Evolutionary conservation across 2,888 invertebrate genomes (phyloP).

Genomic region (Acleris cristana): DNA sequence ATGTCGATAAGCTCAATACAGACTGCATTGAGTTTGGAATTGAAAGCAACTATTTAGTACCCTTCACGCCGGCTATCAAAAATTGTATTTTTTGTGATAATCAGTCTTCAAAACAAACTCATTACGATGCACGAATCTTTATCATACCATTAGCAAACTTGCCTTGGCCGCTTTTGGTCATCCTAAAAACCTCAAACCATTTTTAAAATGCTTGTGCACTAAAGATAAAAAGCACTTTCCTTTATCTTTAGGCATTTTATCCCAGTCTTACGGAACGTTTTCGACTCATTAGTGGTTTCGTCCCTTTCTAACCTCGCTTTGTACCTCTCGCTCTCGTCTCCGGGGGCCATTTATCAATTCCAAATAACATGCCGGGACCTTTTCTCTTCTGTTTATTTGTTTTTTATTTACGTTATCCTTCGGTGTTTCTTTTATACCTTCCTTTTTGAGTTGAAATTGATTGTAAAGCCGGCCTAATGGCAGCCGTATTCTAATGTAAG

Average conservation of each 20-base stretch:
- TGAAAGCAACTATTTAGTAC: neutral
- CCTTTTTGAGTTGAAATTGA: constrained; percentile 77
- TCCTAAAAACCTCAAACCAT: constrained; percentile 14
- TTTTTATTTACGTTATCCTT: constrained; percentile 81
- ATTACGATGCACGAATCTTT: constrained; percentile 6
- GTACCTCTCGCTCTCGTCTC: constrained; percentile 70
- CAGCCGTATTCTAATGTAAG: constrained; percentile 69
- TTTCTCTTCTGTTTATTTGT: constrained; percentile 79
- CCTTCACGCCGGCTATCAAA: too few species aligned
- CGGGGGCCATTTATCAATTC: constrained; percentile 83
- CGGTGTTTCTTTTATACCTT: constrained; percentile 69
- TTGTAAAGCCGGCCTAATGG: constrained; percentile 79
- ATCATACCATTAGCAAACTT: constrained; percentile 16
- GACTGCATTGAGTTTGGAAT: neutral
- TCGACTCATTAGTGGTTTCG: constrained; percentile 72
- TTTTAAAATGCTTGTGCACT: constrained; percentile 41
- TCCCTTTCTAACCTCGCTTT: constrained; percentile 69
- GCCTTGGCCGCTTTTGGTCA: constrained; percentile 27
- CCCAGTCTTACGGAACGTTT: constrained; percentile 63
- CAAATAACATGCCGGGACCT: constrained; percentile 82
- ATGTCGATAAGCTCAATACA: constrained; percentile 8
- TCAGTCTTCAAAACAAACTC: neutral
- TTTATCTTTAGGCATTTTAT: constrained; percentile 73
- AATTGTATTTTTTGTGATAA: neutral
- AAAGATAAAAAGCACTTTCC: constrained; percentile 75